Base-by-base conservation (phyloP, 2,888 invertebrate genomes). In the Rotaria macrura region DNA sequence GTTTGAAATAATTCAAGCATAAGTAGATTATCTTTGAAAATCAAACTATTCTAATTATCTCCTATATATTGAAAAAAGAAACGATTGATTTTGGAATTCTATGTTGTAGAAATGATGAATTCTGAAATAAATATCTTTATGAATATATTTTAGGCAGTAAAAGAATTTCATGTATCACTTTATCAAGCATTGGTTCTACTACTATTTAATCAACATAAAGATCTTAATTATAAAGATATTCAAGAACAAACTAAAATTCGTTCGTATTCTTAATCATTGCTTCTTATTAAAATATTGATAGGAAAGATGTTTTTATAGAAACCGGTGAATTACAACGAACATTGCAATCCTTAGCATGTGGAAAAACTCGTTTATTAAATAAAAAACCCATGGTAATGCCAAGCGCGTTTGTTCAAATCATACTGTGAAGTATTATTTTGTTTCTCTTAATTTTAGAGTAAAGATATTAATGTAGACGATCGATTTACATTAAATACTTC, bases 291-390 rank as follows among this genome's bases (percentile, higher is more conserved):
- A 49, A 49, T 49, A 10, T 74, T 34, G 1, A 2, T 74, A 1
- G 4, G 1, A 14, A 65, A 34, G 14, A 6, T 23, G 23, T 55
- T 23, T 10, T 57, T 43, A 54, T 89, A 90, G 91, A 95, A 93
- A 95, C 95, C 89, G 95, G 94, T 85, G 98, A 99, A 91, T 92
- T 99, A 43, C 93, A 95, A 83, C 93, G 98, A 90, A 99, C 98
- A 2, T 92, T 99, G 87, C 98, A 98, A 90, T 98, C 98, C 10
- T 92, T 99, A 88, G 98, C 98, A 54, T 98, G 97, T 92, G 98
- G 97, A 65, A 97, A 97, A 92, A 95, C 95, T 85, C 93, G 97
- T 88, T 97, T 99, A 86, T 92, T 99, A 47, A 93, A 92, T 87
- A 99, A 99, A 92, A 92, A 92, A 87, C 98, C 98, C 10, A 91